Base-by-base conservation (phyloP, 2,888 invertebrate genomes). In the Lycophotia porphyrea region DNA sequence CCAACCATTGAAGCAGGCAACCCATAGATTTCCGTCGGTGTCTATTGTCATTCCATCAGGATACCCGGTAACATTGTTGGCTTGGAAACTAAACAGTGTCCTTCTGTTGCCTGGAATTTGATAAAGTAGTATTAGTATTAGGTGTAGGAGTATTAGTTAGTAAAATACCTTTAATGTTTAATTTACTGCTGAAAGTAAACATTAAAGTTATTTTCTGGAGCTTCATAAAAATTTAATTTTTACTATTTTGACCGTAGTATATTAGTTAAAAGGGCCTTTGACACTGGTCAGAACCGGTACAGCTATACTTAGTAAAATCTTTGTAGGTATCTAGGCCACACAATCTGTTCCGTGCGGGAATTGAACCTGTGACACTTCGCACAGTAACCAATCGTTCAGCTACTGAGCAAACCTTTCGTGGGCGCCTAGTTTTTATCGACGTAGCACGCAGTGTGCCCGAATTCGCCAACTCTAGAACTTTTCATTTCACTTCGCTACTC, bases 11-110 rank as follows among this genome's bases (percentile, higher is more conserved):
- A 94, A 97, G 73, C 97, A 93, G 4, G 98, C 97, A 13, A 98
- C 97, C 98, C 98, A 98, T 31, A 98, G 94, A 90, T 98, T 98
- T 55, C 97, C 98, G 74, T 98, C 97, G 5, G 94, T 95, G 89
- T 98, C 98, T 69, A 98, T 98, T 0, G 98, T 98, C 98, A 98
- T 98, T 15, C 98, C 98, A 91, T 98, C 98, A 0, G 97, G 97
- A n/a, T 94, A 81, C 5, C 97, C 97, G 11, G 95, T 91, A 15
- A 97, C 93, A 81, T 97, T 96, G 88, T 97, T 95, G 7, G 96
- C 92, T 87, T 93, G 92, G 67, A 97, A 95, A 88, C 97, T 97
- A 86, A 97, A 97, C 8, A 97, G 87, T 1, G 96, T 94, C 82
- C 96, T 96, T 88, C 97, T 95, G 84, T 97, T 97, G 65, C 94